Evolutionary conservation across 37 sponge, comb jelly and placozoan species (phyloP), one percentile per base, ranked within the genome.

Genomic region (Bolinopsis microptera): DNA sequence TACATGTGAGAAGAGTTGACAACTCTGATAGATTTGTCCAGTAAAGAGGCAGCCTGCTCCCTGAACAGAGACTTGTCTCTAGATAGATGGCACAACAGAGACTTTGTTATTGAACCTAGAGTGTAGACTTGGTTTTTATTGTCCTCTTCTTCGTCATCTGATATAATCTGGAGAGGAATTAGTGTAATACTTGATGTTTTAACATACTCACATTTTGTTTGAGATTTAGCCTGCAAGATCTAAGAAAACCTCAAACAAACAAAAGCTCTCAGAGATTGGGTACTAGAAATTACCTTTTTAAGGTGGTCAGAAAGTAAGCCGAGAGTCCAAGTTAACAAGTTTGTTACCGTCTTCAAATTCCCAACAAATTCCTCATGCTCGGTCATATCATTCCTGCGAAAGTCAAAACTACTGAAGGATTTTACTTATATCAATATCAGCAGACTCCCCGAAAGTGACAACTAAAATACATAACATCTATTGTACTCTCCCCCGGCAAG

Each of bases 311-410:
- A 38, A 0, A 86, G 90, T 24, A 86, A 24, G 1, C 90, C 90
- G 24, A 86, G 35, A n/a, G 40, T 86, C 90, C 90, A 86, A 1
- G 90, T 41, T 1, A 41, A 34, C 18, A 86, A 25, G 31, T 86
- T 41, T n/a, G 90, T 33, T 1, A 86, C 61, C 32, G 90, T 86
- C 22, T 26, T 86, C n/a, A 86, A 27, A 41, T 41, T 86, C 3
- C 61, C 90, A 0, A 77, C 80, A 32, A 77, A 77, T 18, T 77
- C 80, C 36, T 77, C 80, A 77, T 77, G 80, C 18, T 77, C 80
- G 13, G 80, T 32, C 80, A 77, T 77, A 5, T 77, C 80, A 18
- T 77, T 77, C 5, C 61, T 48, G 75, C 18, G 26, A n/a, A n/a
- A n/a, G n/a, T n/a, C n/a, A n/a, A n/a, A n/a, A n/a, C n/a, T n/a